Base-by-base conservation (phyloP, 2,113 vertebrate species). In the Forbesichthys papilliferus region DNA sequence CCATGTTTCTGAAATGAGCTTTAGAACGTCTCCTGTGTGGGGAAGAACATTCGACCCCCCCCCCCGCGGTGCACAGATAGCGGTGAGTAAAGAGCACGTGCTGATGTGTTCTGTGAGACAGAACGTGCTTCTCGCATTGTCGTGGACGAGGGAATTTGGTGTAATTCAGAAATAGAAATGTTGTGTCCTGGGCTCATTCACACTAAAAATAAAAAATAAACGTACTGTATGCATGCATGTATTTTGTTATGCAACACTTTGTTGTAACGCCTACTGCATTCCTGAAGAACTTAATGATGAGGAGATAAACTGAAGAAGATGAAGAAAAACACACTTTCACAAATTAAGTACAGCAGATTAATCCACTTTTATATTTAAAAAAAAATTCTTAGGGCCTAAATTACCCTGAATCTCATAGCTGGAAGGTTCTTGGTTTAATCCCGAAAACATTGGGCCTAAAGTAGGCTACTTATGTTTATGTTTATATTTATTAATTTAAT, bases 1-100 rank as follows among this genome's bases (percentile, higher is more conserved):
- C 84, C 48, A 78, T 87, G 86, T 84, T 90, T 89, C 73, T 75
- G 54, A 82, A 86, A 89, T 83, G 66, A 83, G 74, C 66, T 69
- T 63, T 72, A 62, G 69, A 64, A 71, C 61, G 48, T 66, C 71
- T 48, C 7, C 48, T 68, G 68, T 55, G 57, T 80, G 33, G n/a
- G 48, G 68, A 68, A 46, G 75, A 69, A 83, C 53, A 46, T 78
- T 74, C 51, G 11, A 16, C 16, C 16, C 16, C 16, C 16, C 16
- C 14, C 11, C 48, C 18, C 10, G 48, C 36, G 49, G 14, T 18
- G n/a, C 67, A 69, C 47, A 18, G 49, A 61, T 1, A 57, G 73
- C 52, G 75, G 27, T 61, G 54, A 77, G 69, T 69, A 48, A 9
- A 67, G 64, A 75, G 75, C 5, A 34, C 73, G 1, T 6, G 6